A percentile compares a stretch with the other conserved stretches of the same genome.
Evolutionary conservation across 2,888 invertebrate genomes (phyloP).

Genomic region (Meghimatium bilineatum): DNA sequence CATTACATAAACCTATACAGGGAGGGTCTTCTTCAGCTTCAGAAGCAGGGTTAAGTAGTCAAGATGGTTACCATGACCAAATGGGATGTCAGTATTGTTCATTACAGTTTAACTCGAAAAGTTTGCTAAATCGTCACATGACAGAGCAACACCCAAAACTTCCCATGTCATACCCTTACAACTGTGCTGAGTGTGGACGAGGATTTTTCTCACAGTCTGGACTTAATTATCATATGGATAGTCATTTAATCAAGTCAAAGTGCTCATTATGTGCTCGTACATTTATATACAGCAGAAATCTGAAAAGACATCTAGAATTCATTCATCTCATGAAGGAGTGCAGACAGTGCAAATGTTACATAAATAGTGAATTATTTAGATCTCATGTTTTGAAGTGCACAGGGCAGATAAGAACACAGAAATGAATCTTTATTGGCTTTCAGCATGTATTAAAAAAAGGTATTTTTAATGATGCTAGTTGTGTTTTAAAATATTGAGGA

Average conservation of each 20-base stretch:
- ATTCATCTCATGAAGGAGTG: slow-evolving; percentile 42
- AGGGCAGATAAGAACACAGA: not conserved
- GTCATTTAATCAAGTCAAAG: slow-evolving; percentile 26
- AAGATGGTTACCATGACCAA: not conserved
- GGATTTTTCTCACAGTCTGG: slow-evolving; percentile 46
- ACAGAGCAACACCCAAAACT: slow-evolving; percentile 25
- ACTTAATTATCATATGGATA: slow-evolving; percentile 41
- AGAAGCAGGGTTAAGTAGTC: not conserved
- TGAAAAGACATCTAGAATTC: slow-evolving; percentile 46
- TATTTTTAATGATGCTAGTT: not conserved
- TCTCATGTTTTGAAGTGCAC: slow-evolving; percentile 22
- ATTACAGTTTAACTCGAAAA: slow-evolving; percentile 3
- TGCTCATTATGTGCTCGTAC: slow-evolving; percentile 36
- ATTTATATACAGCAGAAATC: slow-evolving; percentile 45
- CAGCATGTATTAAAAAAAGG: not conserved
- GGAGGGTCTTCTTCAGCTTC: not conserved
- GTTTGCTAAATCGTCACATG: slow-evolving; percentile 38
- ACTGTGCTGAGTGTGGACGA: slow-evolving; percentile 43
- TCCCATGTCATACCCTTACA: slow-evolving; percentile 32
- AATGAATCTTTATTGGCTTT: not conserved
- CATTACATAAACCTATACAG: not conserved
- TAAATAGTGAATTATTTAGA: slow-evolving; percentile 17
- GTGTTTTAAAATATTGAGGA: not conserved
- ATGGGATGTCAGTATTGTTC: slow-evolving; percentile 31
- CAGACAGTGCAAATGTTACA: slow-evolving; percentile 39